Conservation (phyloP, 1,140 invertebrate genomes). For the Homalodisca vitripennis region DNA sequence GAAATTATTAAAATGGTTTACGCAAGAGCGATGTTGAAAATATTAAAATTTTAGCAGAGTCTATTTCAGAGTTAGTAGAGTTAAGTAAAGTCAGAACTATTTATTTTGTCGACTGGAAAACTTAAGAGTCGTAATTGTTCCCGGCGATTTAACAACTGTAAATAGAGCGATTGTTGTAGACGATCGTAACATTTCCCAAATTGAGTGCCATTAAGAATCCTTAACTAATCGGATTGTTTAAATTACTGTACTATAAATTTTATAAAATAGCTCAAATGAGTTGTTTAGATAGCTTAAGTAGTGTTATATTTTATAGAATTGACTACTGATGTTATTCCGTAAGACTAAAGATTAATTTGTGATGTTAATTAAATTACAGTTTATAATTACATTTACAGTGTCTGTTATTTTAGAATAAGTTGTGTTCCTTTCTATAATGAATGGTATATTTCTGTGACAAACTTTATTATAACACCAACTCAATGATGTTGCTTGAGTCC, state of each 20-base stretch:
- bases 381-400: not conserved
- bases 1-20: not conserved
- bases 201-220: conserved; percentile 14
- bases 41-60: not conserved
- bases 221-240: conserved; percentile 12
- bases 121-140: not conserved
- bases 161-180: conserved; percentile 1
- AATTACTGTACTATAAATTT: conserved; percentile 19
- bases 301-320: conserved; percentile 22
- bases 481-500: too few species aligned
- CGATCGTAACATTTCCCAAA: conserved; percentile 9
- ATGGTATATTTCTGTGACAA: not conserved
- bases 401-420: not conserved
- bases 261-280: conserved; percentile 24
- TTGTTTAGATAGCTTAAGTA: conserved; percentile 22
- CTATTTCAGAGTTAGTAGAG: conserved; percentile 4
- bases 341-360: not conserved
- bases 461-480: not conserved
- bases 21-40: not conserved
- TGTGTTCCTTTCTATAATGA: not conserved
- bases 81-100: conserved; percentile 3
- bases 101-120: conserved; percentile 11
- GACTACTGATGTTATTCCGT: not conserved
- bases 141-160: conserved; percentile 6
- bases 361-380: not conserved